Evolutionary conservation across 2,888 invertebrate genomes (phyloP).

Genomic region (Elaeidobius kamerunicus): DNA sequence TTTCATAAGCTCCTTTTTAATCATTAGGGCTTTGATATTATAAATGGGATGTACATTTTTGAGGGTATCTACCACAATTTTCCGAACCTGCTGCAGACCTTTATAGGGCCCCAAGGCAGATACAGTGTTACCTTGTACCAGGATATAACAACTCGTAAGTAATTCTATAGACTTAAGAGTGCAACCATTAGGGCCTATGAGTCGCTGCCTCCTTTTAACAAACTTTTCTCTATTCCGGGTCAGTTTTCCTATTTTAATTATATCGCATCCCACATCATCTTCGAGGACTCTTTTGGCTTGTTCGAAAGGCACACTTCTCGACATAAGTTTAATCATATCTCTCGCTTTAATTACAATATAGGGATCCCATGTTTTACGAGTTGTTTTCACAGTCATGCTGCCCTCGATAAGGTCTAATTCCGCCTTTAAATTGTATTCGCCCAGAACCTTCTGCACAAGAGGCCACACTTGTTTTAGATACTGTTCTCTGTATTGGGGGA

Average conservation of each 20-base stretch:
- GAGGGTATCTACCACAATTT: conserved; percentile 96
- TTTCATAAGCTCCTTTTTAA: conserved; percentile 91
- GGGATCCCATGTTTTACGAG: conserved; percentile 97
- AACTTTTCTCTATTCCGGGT: conserved; percentile 92
- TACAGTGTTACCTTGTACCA: conserved; percentile 97
- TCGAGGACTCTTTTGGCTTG: conserved; percentile 84
- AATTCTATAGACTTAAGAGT: conserved; percentile 96
- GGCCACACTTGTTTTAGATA: conserved; percentile 96
- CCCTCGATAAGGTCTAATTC: conserved; percentile 92
- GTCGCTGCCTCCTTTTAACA: conserved; percentile 87
- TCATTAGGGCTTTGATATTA: conserved; percentile 96
- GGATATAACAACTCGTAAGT: conserved; percentile 92
- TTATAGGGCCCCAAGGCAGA: conserved; percentile 94
- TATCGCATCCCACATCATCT: conserved; percentile 91
- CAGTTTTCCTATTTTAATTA: conserved; percentile 92
- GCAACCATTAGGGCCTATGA: conserved; percentile 97
- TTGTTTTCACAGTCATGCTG: conserved; percentile 92
- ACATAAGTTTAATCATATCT: conserved; percentile 91
- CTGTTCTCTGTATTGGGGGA: conserved; percentile 96
- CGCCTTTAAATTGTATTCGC: conserved; percentile 75
- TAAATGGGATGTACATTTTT: conserved; percentile 98
- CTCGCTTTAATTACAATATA: conserved; percentile 94
- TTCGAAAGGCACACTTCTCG: conserved; percentile 95
- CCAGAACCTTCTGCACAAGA: conserved; percentile 80
- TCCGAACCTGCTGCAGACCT: conserved; percentile 81